phyloP scores from a whole-genome alignment of 2,888 invertebrate species.

The Rhimphoctona megacephalus region DNA sequence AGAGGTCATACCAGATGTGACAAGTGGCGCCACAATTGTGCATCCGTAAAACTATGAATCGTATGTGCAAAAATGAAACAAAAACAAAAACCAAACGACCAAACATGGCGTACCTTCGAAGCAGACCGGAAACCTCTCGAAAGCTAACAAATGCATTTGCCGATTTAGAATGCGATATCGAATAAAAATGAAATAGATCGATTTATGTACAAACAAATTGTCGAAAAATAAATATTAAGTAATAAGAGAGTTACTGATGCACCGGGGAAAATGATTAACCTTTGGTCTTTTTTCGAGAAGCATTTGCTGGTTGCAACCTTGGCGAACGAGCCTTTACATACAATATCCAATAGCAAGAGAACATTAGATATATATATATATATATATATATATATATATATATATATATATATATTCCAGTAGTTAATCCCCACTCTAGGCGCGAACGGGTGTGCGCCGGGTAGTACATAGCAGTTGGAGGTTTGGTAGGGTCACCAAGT shows the following conservation, averaged over 20 bases:
- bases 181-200: neutral
- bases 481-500: conserved; percentile 70
- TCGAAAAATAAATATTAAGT: neutral
- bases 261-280: neutral
- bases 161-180: neutral
- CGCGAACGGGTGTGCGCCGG: conserved; percentile 57
- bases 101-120: conserved; percentile 1
- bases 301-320: conserved; percentile 5
- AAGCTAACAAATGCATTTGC: neutral
- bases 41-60: neutral
- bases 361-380: neutral
- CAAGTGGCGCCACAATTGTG: neutral
- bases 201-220: neutral
- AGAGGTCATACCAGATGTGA: neutral
- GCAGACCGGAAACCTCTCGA: conserved; percentile 4
- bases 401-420: conserved; percentile 17
- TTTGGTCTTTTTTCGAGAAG: neutral
- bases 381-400: neutral
- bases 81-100: neutral
- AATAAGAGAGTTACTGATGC: neutral
- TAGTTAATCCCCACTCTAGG: conserved; percentile 54
- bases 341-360: neutral
- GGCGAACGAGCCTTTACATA: conserved; percentile 6
- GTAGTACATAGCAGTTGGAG: conserved; percentile 44
- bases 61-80: neutral